phyloP scores from a whole-genome alignment of 2,113 vertebrate species.

The Chascanopsetta lugubris region DNA sequence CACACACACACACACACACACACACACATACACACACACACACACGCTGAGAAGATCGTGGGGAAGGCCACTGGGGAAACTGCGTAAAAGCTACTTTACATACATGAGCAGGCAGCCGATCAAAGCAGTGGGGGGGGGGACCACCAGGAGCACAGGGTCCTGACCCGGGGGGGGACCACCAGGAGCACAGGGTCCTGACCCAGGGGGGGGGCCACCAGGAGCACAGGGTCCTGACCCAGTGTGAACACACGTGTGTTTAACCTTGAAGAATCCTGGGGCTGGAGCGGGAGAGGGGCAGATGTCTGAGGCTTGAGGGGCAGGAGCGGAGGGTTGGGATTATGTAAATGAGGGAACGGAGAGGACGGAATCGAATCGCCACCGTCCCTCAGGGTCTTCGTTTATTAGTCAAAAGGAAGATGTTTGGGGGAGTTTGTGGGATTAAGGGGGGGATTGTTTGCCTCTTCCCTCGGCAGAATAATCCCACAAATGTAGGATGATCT shows the following conservation, averaged over 20 bases:
- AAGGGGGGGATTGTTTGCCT: too few species aligned
- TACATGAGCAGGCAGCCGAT: constrained; percentile 51
- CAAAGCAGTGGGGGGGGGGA: constrained; percentile 32
- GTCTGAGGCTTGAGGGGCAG: not conserved
- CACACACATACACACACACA: constrained; percentile 39
- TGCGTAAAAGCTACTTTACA: constrained; percentile 68
- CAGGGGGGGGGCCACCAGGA: too few species aligned
- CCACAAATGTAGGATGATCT: too few species aligned
- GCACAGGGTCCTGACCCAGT: constrained; percentile 29
- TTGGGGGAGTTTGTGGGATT: too few species aligned
- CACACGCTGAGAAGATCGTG: constrained; percentile 60
- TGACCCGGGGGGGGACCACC: too few species aligned
- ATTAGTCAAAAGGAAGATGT: too few species aligned
- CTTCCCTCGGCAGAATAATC: too few species aligned
- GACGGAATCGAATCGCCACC: too few species aligned
- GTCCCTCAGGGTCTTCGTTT: too few species aligned
- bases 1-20: constrained; percentile 35
- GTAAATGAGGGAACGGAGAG: not conserved
- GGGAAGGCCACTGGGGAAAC: constrained; percentile 42
- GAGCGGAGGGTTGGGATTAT: not conserved
- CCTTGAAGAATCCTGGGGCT: not conserved
- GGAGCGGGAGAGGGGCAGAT: not conserved
- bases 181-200: too few species aligned
- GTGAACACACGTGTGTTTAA: constrained; percentile 16
- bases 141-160: constrained; percentile 20